Percentiles rank a stretch among this genome's conserved stretches.
These are phyloP conservation scores for Leptestheria dahalacensis DNA, from an alignment of 1,140 invertebrate genomes.

Conservation along the genomic window DNA sequence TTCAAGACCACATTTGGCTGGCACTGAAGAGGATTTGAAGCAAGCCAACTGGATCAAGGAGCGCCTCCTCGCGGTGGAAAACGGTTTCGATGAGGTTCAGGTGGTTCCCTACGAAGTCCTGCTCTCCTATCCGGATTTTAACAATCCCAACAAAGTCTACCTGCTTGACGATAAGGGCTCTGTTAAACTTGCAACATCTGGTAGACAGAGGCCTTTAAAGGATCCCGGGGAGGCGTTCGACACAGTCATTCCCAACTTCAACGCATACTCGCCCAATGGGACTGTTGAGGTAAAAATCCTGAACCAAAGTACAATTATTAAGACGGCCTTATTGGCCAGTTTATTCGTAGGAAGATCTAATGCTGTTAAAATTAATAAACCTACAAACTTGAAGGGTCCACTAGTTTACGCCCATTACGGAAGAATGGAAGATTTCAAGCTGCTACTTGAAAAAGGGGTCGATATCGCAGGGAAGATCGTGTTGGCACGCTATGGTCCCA, in stretches of 20 bases:
- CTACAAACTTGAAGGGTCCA: not conserved
- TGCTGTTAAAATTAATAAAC: not conserved
- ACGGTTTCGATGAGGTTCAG: slow-evolving; percentile 10
- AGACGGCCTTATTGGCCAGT: too few relatives aligned
- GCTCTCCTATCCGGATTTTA: slow-evolving; percentile 12
- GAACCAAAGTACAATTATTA: too few relatives aligned
- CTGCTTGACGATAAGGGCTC: slow-evolving; percentile 1
- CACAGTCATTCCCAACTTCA: not conserved
- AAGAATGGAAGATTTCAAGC: slow-evolving; percentile 31
- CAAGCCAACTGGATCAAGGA: slow-evolving; percentile 12
- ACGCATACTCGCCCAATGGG: slow-evolving; percentile 10
- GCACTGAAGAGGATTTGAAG: slow-evolving; percentile 7
- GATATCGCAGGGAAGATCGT: slow-evolving; percentile 30
- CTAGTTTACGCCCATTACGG: slow-evolving; percentile 37
- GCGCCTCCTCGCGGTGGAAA: not conserved
- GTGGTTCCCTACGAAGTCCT: slow-evolving; percentile 15
- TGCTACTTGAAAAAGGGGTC: slow-evolving; percentile 24
- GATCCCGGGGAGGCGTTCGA: not conserved
- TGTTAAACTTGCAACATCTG: not conserved
- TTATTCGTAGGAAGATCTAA: too few relatives aligned
- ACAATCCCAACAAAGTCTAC: slow-evolving; percentile 9
- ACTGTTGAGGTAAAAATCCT: not conserved
- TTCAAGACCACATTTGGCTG: slow-evolving; percentile 13
- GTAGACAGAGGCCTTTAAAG: not conserved
- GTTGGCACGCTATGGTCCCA: slow-evolving; percentile 34